phyloP scores from a whole-genome alignment of 1,140 invertebrate genomes.

The Delia radicum region DNA sequence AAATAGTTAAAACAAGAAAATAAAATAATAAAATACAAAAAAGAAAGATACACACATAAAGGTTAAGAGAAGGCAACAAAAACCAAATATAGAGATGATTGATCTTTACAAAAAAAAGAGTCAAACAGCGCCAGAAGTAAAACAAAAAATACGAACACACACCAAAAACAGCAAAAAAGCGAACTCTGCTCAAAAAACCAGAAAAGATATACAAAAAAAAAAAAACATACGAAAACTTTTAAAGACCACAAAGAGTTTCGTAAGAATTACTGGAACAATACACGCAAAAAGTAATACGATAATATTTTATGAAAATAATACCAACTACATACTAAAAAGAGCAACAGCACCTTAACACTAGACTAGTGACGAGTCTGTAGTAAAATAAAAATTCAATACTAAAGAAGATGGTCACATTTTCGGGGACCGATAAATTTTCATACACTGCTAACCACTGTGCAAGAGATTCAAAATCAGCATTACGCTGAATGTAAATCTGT shows the following conservation, averaged over 20 bases:
- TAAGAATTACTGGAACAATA: conserved; percentile 14
- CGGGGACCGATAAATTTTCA: too few species aligned
- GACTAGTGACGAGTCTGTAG: too few species aligned
- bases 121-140: too few species aligned
- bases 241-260: conserved; percentile 17
- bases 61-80: not conserved
- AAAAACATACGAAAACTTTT: not conserved
- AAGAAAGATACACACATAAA: not conserved
- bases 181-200: not conserved
- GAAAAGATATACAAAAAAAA: not conserved
- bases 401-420: too few species aligned
- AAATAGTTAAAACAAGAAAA: not conserved
- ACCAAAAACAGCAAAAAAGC: not conserved
- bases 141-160: not conserved
- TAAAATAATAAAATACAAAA: not conserved
- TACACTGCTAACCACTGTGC: too few species aligned
- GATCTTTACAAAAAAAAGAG: not conserved
- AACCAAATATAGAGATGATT: conserved; percentile 8
- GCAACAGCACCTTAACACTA: too few species aligned
- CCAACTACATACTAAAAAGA: too few species aligned
- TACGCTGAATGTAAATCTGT: too few species aligned
- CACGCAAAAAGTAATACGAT: too few species aligned
- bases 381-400: too few species aligned
- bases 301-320: too few species aligned
- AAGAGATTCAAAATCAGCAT: too few species aligned